Base-by-base conservation (phyloP, 2,888 invertebrate species). In the Macropis europaea region DNA sequence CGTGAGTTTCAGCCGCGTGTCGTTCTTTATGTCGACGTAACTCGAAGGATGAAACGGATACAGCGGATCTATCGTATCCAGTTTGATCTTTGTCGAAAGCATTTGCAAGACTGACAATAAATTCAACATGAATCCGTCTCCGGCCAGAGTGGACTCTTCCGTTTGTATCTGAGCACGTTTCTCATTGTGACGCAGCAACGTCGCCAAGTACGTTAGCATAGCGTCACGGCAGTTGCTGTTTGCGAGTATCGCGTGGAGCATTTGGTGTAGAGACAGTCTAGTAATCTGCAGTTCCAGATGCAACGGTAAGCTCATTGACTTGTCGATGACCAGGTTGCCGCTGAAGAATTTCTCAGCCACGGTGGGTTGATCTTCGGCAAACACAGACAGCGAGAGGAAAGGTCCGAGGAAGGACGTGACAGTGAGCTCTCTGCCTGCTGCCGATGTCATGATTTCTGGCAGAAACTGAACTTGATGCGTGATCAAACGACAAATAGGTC, bases 81-180 rank as follows among this genome's bases (percentile, higher is more conserved):
- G 90, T 89, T 96, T 96, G 59, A 99, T 95, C 90, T 97, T 97
- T 11, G 96, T 93, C 0, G 97, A 95, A 19, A 99, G 91, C 90
- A 96, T 94, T 89, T 99, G 99, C 78, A 99, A 91, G 17, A 98
- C 96, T 53, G 96, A 95, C 84, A 98, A 93, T 15, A 99, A 90
- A 91, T 99, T 99, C 82, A 99, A 91, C 95, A 99, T 97, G 90
- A 97, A 97, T 0, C 99, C 99, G 90, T 99, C 98, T 3, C 97
- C 96, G 9, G 97, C 97, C 0, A 98, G 92, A 1, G 95, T 92
- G 64, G 95, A 92, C 85, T 97, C 97, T 88, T 98, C 97, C 30
- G 95, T 95, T 88, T 97, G 97, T 81, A 99, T 92, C 89, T 98
- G 98, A 1, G 97, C 94, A 34, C 98, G 93, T 74, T 97, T 96